These are phyloP conservation scores for Drosophila pseudoananassae DNA, from an alignment of 1,140 invertebrate species.

Conservation along the genomic window DNA sequence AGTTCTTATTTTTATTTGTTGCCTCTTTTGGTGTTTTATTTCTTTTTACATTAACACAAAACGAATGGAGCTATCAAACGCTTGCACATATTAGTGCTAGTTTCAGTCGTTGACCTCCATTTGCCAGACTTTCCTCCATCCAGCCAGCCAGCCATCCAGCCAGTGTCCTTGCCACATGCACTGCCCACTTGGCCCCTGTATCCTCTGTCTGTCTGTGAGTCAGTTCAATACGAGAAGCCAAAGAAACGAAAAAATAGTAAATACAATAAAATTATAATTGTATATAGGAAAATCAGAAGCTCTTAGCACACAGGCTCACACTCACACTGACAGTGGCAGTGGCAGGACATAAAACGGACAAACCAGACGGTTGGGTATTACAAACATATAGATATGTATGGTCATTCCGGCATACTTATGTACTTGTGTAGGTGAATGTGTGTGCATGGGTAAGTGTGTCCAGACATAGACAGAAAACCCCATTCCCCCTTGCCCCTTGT, in stretches of 20 bases:
- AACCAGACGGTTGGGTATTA: constrained; percentile 70
- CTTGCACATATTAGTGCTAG: constrained; percentile 66
- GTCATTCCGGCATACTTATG: constrained; percentile 26
- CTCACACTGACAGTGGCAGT: constrained; percentile 8
- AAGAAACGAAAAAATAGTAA: constrained; percentile 82
- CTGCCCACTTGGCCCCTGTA: constrained; percentile 12
- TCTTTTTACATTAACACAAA: constrained; percentile 73
- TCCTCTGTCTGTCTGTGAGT: constrained; percentile 55
- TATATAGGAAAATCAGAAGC: constrained; percentile 81
- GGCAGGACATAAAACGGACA: constrained; percentile 22
- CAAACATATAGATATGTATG: constrained; percentile 36
- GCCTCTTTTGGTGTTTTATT: constrained; percentile 65
- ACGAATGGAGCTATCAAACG: constrained; percentile 55
- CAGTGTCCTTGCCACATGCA: constrained; percentile 48
- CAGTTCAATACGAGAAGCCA: constrained; percentile 78
- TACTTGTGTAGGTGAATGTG: constrained; percentile 23
- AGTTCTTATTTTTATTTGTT: constrained; percentile 61
- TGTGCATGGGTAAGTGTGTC: constrained; percentile 43
- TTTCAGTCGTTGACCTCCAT: constrained; percentile 83
- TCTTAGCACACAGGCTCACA: constrained; percentile 50
- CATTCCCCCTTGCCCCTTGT: neutral
- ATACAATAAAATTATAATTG: constrained; percentile 83
- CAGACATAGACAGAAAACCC: constrained; percentile 57
- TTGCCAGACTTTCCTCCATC: constrained; percentile 57
- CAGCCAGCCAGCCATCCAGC: neutral